These are phyloP conservation scores for Hedychridium roseum DNA, from an alignment of 2,888 invertebrate genomes.

Conservation along the genomic window DNA sequence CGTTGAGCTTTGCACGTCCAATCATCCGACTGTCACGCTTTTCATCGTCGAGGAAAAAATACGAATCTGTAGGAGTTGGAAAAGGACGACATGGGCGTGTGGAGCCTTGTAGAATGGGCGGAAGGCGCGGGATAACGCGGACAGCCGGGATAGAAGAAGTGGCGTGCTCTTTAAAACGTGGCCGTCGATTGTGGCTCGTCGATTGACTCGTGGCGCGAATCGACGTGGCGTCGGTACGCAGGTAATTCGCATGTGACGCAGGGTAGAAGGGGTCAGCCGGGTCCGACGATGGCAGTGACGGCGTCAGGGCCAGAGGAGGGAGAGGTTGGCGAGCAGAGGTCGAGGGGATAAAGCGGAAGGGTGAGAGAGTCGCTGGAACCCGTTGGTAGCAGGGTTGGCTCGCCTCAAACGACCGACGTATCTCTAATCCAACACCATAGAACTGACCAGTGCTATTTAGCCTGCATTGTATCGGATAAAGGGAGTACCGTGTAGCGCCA, in stretches of 20 bases:
- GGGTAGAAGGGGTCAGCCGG: neutral
- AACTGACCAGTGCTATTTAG: constrained; percentile 57
- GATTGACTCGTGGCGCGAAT: too few relatives aligned
- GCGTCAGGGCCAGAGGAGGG: constrained; percentile 24
- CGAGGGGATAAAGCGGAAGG: constrained; percentile 4
- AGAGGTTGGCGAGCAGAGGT: constrained; percentile 5
- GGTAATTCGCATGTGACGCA: constrained; percentile 40
- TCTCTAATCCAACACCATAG: constrained; percentile 59
- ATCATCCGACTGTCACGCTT: too few relatives aligned
- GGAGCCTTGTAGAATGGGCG: too few relatives aligned
- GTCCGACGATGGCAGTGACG: constrained; percentile 20
- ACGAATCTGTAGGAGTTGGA: too few relatives aligned
- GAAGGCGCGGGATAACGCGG: too few relatives aligned
- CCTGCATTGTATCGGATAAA: constrained; percentile 56
- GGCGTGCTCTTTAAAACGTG: too few relatives aligned
- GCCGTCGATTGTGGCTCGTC: too few relatives aligned
- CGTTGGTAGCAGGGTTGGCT: constrained; percentile 24
- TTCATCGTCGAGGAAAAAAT: too few relatives aligned
- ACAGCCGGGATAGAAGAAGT: too few relatives aligned
- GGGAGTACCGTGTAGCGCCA: constrained; percentile 45
- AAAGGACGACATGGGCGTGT: too few relatives aligned
- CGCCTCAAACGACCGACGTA: constrained; percentile 58
- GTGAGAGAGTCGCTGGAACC: constrained; percentile 12
- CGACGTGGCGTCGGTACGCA: constrained; percentile 24
- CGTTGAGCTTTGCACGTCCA: too few relatives aligned